Conservation (phyloP, 2,888 invertebrate species). For the Brenthis ino region DNA sequence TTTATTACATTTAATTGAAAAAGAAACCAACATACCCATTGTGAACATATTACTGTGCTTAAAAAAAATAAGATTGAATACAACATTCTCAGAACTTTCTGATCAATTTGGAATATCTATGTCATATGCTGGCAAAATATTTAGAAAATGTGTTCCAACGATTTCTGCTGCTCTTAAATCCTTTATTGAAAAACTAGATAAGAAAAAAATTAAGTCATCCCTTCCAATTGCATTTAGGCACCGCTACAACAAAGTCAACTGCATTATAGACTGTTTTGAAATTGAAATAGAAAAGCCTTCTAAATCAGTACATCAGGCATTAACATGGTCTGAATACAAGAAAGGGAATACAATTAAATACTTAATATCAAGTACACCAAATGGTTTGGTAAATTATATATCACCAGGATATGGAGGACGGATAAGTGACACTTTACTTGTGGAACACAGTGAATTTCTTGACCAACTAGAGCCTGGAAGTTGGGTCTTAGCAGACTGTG, state of each 20-base stretch:
- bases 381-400: constrained; percentile 4
- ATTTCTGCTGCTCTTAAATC: constrained; percentile 24
- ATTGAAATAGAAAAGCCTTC: constrained; percentile 20
- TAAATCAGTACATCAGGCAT: constrained; percentile 22
- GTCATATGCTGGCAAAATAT: constrained; percentile 23
- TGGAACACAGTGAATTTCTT: not conserved
- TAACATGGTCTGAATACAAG: constrained; percentile 28
- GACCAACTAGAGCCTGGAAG: constrained; percentile 1
- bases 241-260: constrained; percentile 29
- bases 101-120: constrained; percentile 21
- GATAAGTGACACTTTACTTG: constrained; percentile 2
- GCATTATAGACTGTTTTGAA: constrained; percentile 30
- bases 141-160: constrained; percentile 22
- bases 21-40: constrained; percentile 4
- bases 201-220: constrained; percentile 26
- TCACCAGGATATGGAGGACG: constrained; percentile 3
- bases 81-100: constrained; percentile 7
- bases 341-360: constrained; percentile 26
- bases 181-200: constrained; percentile 14
- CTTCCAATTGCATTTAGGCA: constrained; percentile 36
- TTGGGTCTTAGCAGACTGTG: constrained; percentile 36
- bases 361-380: constrained; percentile 25
- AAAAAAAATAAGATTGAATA: constrained; percentile 33
- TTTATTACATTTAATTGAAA: constrained; percentile 7
- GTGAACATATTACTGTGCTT: constrained; percentile 14